Base-by-base conservation (phyloP, 2,797 vertebrate genomes). In the Alosa sapidissima region DNA sequence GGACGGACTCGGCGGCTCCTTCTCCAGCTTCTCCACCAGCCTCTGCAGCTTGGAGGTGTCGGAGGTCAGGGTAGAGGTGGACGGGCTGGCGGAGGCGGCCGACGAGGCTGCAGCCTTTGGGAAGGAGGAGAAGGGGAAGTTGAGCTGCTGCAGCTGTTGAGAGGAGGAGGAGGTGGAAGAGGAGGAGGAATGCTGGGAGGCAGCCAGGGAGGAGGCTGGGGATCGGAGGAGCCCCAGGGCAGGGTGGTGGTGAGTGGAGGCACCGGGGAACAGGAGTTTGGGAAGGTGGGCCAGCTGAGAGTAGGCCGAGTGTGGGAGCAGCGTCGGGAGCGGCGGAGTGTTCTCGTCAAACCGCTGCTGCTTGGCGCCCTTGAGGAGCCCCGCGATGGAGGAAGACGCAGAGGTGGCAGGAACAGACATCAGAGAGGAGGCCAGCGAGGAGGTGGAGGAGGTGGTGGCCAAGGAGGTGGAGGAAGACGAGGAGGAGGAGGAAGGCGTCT, bases 11-110 rank as follows among this genome's bases (percentile, higher is more conserved):
- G 87, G 81, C 55, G 94, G 92, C 5, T 95, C 95, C 49, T 96
- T 97, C 85, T 97, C 97, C 84, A 98, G 94, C 91, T 97, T 98
- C 89, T 98, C 97, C 75, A 98, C 97, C 81, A 97, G 93, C 62
- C 96, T 95, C 92, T 98, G 97, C 82, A 98, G 89, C 91, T 98
- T 98, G 49, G 97, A 98, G 1, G 97, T 98, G 94, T 98, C 97
- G 14, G 97, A 97, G 91, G 94, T 89, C 85, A 95, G 92, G 89
- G 92, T 91, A 89, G 95, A 84, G 89, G 92, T 84, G 89, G 94
- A 86, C 86, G 94, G 60, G 88, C 91, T 85, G 65, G 88, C 89
- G 9, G 93, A 90, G 45, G 93, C 41, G 24, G 68, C 16, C 1
- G 68, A 60, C 11, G 88, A 85, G 85, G 92, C 91, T 41, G 86